Conservation (phyloP, 2,797 vertebrate species). For the Acanthurus tractus region DNA sequence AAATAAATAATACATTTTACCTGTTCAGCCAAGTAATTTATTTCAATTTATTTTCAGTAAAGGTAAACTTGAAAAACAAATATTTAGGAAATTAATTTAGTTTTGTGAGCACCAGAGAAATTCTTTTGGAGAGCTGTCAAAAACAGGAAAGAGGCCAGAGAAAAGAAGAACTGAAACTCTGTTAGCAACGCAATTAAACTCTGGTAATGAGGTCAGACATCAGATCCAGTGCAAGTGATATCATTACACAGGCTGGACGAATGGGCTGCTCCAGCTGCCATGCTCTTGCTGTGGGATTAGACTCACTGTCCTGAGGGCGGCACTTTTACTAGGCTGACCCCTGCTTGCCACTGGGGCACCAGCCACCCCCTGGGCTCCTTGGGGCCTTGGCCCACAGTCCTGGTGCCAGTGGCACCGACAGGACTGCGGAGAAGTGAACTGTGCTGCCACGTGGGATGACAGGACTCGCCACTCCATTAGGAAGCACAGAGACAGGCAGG, state of each 20-base stretch:
- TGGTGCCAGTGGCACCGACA: conserved; percentile 79
- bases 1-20: not conserved
- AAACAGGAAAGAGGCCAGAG: conserved; percentile 90
- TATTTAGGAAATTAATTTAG: conserved; percentile 90
- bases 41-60: conserved; percentile 5
- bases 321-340: conserved; percentile 83
- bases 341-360: conserved; percentile 74
- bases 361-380: conserved; percentile 71
- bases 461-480: conserved; percentile 79
- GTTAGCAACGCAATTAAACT: conserved; percentile 99
- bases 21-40: not conserved
- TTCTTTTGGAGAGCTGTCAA: conserved; percentile 93
- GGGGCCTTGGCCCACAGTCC: conserved; percentile 66
- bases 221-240: conserved; percentile 98
- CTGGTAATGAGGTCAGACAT: conserved; percentile 99
- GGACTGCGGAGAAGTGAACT: conserved; percentile 81
- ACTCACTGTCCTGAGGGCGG: conserved; percentile 85
- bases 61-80: conserved; percentile 83
- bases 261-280: conserved; percentile 90
- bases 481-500: conserved; percentile 85
- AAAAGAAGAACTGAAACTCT: conserved; percentile 95
- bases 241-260: conserved; percentile 93
- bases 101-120: conserved; percentile 77
- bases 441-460: conserved; percentile 86
- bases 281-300: conserved; percentile 87